Evolutionary conservation across 2,797 vertebrate genomes (phyloP).

Genomic region (Caiman crocodilus): DNA sequence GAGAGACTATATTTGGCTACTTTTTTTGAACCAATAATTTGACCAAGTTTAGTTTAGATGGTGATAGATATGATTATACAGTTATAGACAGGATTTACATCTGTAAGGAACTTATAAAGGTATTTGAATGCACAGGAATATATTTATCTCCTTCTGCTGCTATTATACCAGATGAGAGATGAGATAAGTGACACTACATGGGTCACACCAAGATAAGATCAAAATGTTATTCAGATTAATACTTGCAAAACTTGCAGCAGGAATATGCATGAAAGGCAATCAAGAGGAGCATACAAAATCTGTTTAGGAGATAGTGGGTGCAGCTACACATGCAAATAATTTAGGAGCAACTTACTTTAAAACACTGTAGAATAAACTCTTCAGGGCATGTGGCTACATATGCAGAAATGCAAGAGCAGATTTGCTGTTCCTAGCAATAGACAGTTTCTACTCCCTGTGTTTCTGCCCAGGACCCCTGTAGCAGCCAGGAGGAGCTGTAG

Average conservation of each 20-base stretch:
- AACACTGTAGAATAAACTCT: background rate
- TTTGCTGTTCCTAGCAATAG: too few species aligned
- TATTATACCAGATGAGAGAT: background rate
- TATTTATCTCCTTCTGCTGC: background rate
- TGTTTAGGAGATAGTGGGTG: background rate
- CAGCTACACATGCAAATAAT: too few species aligned
- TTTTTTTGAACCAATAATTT: background rate
- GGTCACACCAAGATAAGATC: background rate
- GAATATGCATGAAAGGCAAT: fast-evolving
- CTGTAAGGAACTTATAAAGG: background rate
- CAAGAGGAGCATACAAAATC: background rate
- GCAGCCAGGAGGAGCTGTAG: too few species aligned
- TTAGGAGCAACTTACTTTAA: background rate
- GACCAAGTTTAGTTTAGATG: background rate
- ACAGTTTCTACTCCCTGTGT: too few species aligned
- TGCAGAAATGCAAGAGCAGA: too few species aligned
- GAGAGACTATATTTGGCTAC: background rate
- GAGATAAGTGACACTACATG: background rate
- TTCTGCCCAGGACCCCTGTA: too few species aligned
- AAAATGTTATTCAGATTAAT: background rate
- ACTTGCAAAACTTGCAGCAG: background rate
- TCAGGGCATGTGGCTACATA: too few species aligned
- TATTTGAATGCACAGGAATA: background rate
- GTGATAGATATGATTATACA: background rate
- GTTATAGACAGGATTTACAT: background rate